Conservation (phyloP, 2,113 vertebrate species). For the Miniopterus natalensis region DNA sequence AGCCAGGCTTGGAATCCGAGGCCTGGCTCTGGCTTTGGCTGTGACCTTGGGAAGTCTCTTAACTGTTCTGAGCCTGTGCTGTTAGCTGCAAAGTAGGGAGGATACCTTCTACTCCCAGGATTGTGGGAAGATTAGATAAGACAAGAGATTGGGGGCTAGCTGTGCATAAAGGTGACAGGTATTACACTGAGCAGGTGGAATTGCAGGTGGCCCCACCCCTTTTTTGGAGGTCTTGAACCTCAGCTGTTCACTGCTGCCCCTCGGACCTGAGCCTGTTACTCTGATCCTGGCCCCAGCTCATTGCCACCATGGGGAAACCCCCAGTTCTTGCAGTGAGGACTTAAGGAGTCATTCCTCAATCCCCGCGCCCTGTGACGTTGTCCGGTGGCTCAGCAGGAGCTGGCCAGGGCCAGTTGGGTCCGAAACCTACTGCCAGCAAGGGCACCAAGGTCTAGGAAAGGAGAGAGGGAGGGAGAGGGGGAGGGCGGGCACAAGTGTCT, state of each 20-base stretch:
- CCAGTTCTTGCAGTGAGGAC: background rate
- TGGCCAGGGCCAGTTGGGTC: background rate
- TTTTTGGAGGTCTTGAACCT: background rate
- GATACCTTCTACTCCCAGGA: background rate
- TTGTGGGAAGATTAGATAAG: background rate
- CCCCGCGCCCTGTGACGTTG: background rate
- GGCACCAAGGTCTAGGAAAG: background rate
- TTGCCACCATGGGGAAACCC: background rate
- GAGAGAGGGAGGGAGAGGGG: background rate
- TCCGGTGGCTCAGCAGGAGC: background rate
- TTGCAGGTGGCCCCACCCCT: background rate
- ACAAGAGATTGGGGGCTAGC: background rate
- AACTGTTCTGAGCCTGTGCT: background rate
- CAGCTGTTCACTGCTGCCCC: background rate
- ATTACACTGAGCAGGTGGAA: background rate
- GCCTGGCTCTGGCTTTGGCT: background rate
- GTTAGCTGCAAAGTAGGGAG: background rate
- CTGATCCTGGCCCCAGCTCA: background rate
- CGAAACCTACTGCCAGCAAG: background rate
- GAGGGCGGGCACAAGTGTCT: accelerated
- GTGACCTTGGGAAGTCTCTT: background rate
- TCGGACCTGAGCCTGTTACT: background rate
- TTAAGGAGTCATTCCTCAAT: background rate
- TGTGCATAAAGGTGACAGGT: background rate
- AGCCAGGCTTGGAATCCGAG: background rate